Conservation (phyloP, 2,888 invertebrate species). For the Dryobota labecula region DNA sequence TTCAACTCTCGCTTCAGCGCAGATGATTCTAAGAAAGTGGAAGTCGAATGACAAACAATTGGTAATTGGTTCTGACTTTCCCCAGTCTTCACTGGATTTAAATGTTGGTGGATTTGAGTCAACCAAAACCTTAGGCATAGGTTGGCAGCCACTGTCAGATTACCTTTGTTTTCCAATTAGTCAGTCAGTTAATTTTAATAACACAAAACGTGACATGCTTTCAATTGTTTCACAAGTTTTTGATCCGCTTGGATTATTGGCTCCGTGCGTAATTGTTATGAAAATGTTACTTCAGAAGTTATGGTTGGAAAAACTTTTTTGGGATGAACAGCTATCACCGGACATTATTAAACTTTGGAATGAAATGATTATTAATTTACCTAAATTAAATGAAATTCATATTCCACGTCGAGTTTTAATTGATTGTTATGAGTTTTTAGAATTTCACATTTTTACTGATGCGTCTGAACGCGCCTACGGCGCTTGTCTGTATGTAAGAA, state of each 20-base stretch:
- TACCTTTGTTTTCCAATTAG: neutral
- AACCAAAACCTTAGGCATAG: slow-evolving; percentile 3
- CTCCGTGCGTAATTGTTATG: neutral
- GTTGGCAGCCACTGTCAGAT: slow-evolving; percentile 12
- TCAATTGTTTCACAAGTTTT: neutral
- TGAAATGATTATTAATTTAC: neutral
- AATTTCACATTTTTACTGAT: slow-evolving; percentile 12
- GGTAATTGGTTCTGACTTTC: slow-evolving; percentile 1
- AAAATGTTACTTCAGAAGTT: neutral
- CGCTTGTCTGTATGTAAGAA: slow-evolving; percentile 9
- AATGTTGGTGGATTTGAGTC: slow-evolving; percentile 9
- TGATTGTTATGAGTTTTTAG: slow-evolving; percentile 17
- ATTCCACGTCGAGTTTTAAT: slow-evolving; percentile 28
- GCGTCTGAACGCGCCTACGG: slow-evolving; percentile 10
- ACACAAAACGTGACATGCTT: neutral
- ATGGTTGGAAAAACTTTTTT: neutral
- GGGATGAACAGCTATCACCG: neutral
- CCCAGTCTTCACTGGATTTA: neutral
- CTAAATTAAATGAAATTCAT: slow-evolving; percentile 15
- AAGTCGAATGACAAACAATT: neutral
- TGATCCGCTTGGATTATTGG: neutral
- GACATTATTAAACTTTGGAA: neutral
- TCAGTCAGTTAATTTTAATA: neutral
- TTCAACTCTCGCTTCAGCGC: slow-evolving; percentile 2
- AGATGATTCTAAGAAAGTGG: slow-evolving; percentile 7